Conservation (phyloP, 2,888 invertebrate species). For the Malacosoma neustria region DNA sequence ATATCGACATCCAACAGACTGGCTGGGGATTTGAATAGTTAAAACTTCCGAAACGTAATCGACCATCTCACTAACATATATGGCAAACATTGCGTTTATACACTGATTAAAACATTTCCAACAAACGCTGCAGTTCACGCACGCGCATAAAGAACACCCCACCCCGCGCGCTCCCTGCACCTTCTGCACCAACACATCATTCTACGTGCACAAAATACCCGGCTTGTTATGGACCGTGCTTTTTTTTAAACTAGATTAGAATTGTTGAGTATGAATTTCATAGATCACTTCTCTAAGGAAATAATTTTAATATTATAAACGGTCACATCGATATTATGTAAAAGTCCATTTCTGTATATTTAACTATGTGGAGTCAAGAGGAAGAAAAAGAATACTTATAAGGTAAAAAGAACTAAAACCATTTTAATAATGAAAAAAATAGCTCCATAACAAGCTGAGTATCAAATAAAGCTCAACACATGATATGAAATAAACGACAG, state of each 20-base stretch:
- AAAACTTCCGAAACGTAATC: slow-evolving; percentile 48
- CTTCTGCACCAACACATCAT: slow-evolving; percentile 2
- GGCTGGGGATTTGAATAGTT: slow-evolving; percentile 30
- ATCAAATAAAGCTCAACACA: slow-evolving; percentile 25
- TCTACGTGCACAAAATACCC: slow-evolving; percentile 4
- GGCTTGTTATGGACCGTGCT: neutral
- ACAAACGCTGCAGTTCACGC: slow-evolving; percentile 26
- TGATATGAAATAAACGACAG: slow-evolving; percentile 31
- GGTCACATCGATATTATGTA: too few relatives aligned
- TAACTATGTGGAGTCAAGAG: too few relatives aligned
- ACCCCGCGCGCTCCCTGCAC: slow-evolving; percentile 3
- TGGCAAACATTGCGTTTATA: slow-evolving; percentile 58
- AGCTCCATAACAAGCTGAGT: too few relatives aligned
- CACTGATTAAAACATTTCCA: slow-evolving; percentile 27
- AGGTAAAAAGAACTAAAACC: too few relatives aligned
- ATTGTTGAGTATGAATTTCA: too few relatives aligned
- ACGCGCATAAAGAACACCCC: slow-evolving; percentile 19
- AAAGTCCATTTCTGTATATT: too few relatives aligned
- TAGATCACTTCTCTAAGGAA: too few relatives aligned
- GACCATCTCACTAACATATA: slow-evolving; percentile 68
- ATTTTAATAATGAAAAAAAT: too few relatives aligned
- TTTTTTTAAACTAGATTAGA: too few relatives aligned
- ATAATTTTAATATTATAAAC: too few relatives aligned
- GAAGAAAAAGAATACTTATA: too few relatives aligned
- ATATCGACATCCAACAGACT: slow-evolving; percentile 24